Evolutionary conservation across 2,797 vertebrate species (phyloP).

Genomic region (Decapterus maruadsi): DNA sequence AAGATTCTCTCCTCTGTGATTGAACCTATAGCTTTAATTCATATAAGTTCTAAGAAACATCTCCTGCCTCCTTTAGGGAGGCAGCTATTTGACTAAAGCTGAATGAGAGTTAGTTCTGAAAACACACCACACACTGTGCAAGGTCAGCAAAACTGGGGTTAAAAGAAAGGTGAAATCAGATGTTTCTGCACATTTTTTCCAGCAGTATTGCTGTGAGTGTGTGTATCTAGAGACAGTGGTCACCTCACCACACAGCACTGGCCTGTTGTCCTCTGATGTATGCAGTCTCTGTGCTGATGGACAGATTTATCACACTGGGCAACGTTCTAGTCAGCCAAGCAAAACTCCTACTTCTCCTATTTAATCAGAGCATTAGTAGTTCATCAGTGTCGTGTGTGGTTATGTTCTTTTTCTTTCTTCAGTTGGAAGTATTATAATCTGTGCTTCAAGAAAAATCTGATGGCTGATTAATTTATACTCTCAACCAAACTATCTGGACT

Average conservation of each 20-base stretch:
- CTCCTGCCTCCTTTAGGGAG: not conserved
- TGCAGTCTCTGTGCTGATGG: not conserved
- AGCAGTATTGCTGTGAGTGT: not conserved
- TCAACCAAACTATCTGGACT: not conserved
- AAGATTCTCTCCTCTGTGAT: not conserved
- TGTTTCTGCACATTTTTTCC: not conserved
- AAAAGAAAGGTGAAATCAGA: too few species aligned
- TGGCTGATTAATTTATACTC: constrained; percentile 2
- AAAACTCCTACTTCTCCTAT: constrained; percentile 14
- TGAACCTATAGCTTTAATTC: not conserved
- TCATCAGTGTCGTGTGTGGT: not conserved
- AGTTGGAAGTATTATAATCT: constrained; percentile 11
- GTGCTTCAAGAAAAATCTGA: not conserved
- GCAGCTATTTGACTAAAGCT: too few species aligned
- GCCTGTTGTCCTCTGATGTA: constrained; percentile 25
- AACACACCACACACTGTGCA: not conserved
- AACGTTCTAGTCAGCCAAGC: constrained; percentile 11
- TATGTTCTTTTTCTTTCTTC: not conserved
- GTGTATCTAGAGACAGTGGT: constrained; percentile 5
- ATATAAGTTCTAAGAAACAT: not conserved
- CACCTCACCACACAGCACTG: constrained; percentile 35
- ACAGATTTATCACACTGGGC: constrained; percentile 31
- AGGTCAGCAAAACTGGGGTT: not conserved
- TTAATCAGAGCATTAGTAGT: constrained; percentile 34
- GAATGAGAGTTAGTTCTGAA: not conserved